phyloP scores from a whole-genome alignment of 2,797 vertebrate species.

The Darevskia mixta region DNA sequence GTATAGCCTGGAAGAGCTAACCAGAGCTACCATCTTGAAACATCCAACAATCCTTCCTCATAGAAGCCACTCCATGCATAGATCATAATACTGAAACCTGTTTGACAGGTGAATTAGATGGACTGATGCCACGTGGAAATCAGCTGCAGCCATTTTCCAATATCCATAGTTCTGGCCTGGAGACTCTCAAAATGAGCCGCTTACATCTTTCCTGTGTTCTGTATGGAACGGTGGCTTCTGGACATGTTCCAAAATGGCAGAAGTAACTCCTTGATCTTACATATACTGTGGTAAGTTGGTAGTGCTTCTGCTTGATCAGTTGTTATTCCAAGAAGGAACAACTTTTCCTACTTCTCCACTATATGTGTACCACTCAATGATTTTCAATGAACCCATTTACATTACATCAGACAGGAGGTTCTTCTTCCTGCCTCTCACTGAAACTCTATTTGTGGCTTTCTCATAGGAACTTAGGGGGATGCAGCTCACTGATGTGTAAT shows the following conservation, averaged over 20 bases:
- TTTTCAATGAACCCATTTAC: no score
- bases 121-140: neutral
- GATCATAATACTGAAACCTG: neutral
- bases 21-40: no score
- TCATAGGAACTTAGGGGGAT: no score
- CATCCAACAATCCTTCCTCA: neutral
- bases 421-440: no score
- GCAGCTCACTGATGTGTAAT: no score
- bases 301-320: constrained; percentile 20
- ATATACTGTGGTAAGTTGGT: neutral
- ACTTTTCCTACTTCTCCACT: neutral
- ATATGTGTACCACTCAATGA: no score
- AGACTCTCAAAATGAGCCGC: neutral
- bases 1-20: no score
- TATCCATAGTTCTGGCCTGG: neutral
- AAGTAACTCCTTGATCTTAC: neutral
- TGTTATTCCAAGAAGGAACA: neutral
- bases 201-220: neutral
- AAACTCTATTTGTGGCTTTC: no score
- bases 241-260: neutral
- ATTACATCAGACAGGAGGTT: no score
- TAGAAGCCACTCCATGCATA: neutral
- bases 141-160: neutral
- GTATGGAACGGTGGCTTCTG: neutral
- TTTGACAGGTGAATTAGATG: neutral